These are phyloP conservation scores for Microvelia longipes DNA, from an alignment of 1,140 invertebrate species.

Conservation along the genomic window DNA sequence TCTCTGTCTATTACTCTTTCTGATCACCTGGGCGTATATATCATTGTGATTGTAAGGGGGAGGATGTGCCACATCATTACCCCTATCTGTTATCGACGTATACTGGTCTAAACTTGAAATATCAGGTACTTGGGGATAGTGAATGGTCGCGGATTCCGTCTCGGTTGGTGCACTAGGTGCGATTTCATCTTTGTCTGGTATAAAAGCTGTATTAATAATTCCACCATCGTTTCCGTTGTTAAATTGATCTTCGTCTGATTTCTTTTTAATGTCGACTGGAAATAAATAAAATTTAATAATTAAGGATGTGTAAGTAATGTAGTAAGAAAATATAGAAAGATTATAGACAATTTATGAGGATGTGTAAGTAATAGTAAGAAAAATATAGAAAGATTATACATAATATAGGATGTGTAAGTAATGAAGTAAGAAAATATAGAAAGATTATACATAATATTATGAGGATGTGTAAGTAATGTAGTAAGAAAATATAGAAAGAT, in stretches of 20 bases:
- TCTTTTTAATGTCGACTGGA: neutral
- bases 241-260: neutral
- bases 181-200: neutral
- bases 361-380: too few relatives aligned
- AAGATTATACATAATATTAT: too few relatives aligned
- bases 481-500: conserved; percentile 3
- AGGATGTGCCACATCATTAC: neutral
- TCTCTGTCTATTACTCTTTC: neutral
- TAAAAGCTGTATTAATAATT: neutral
- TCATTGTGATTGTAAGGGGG: neutral
- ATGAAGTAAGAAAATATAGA: too few relatives aligned
- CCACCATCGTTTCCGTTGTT: neutral
- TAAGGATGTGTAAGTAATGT: conserved; percentile 4
- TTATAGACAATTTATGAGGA: too few relatives aligned
- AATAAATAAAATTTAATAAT: neutral
- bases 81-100: neutral
- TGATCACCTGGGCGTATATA: neutral
- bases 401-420: too few relatives aligned
- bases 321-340: conserved; percentile 3
- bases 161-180: neutral
- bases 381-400: too few relatives aligned
- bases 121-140: neutral
- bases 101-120: neutral
- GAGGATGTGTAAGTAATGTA: conserved; percentile 5
- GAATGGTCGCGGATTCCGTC: neutral